Conservation (phyloP, 1,140 invertebrate species). For the Phymastichus coffea region DNA sequence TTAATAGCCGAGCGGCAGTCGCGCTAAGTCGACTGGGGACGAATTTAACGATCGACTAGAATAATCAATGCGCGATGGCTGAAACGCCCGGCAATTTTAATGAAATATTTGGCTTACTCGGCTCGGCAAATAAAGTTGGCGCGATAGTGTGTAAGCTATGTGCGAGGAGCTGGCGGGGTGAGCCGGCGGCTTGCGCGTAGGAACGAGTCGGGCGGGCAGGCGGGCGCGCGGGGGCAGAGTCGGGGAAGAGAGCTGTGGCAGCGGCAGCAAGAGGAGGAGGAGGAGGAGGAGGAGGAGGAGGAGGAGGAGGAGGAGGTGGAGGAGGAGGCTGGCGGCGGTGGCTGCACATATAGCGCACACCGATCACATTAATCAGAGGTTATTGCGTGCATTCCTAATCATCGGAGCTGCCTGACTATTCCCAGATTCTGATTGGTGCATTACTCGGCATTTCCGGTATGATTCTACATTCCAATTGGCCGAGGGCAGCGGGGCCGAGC, state of each 20-base stretch:
- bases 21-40: no score
- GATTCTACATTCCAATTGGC: slow-evolving; percentile 58
- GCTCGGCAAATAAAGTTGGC: no score
- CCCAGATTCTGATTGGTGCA: slow-evolving; percentile 57
- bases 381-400: slow-evolving; percentile 60
- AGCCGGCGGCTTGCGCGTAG: not conserved
- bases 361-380: slow-evolving; percentile 60
- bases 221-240: not conserved
- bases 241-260: not conserved
- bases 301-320: not conserved
- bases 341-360: slow-evolving; percentile 40
- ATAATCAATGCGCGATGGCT: no score
- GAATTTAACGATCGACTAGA: no score
- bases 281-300: no score
- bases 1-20: no score
- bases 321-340: not conserved
- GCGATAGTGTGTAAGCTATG: no score
- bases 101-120: no score
- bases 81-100: no score
- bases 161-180: no score
- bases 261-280: not conserved
- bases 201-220: not conserved
- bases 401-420: slow-evolving; percentile 56
- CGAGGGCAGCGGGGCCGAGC: slow-evolving; percentile 27
- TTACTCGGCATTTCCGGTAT: slow-evolving; percentile 59